A percentile compares a stretch with the other conserved stretches of the same genome.
These are phyloP conservation scores for Thamnophis elegans DNA, from an alignment of 2,797 vertebrate genomes.

Conservation along the genomic window DNA sequence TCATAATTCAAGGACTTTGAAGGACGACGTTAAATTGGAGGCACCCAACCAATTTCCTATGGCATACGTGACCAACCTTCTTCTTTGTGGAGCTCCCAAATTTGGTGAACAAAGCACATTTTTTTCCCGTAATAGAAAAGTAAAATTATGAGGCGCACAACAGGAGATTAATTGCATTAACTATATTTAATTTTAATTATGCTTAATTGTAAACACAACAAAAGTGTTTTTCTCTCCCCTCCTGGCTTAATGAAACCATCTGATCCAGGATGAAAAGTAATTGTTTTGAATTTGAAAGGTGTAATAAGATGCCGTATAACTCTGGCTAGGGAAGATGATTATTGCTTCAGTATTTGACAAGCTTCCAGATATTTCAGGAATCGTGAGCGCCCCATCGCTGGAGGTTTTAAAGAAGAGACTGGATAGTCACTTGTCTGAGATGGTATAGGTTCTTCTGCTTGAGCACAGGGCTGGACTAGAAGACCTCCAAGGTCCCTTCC, in stretches of 20 bases:
- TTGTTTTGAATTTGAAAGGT: not conserved
- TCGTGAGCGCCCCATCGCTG: too few relatives aligned
- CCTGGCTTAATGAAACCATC: not conserved
- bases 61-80: not conserved
- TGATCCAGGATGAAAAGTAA: not conserved
- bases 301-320: not conserved
- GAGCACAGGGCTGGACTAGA: too few relatives aligned
- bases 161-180: not conserved
- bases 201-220: not conserved
- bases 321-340: not conserved
- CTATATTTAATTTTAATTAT: not conserved
- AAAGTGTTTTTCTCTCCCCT: not conserved
- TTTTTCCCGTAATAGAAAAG: not conserved
- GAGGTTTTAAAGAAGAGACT: too few relatives aligned
- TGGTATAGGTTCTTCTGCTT: too few relatives aligned
- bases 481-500: too few relatives aligned
- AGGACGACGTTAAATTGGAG: not conserved
- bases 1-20: not conserved
- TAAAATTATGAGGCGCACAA: not conserved
- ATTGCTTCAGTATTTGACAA: not conserved
- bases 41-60: not conserved
- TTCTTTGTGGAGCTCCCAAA: not conserved
- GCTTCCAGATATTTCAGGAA: not conserved
- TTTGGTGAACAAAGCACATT: not conserved
- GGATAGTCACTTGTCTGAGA: too few relatives aligned